These are phyloP conservation scores for Diploptera punctata DNA, from an alignment of 2,888 invertebrate species.

Conservation along the genomic window DNA sequence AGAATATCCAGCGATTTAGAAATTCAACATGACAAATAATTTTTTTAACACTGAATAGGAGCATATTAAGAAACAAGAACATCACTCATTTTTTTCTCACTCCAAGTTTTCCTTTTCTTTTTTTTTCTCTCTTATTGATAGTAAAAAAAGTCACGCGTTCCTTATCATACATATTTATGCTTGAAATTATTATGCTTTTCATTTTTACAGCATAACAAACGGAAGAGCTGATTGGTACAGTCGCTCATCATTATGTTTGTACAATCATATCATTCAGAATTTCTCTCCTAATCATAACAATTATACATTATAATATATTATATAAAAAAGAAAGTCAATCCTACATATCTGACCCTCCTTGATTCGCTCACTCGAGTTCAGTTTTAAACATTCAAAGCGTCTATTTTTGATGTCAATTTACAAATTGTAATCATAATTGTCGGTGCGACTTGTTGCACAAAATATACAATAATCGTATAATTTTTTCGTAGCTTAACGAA, in stretches of 20 bases:
- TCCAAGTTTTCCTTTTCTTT: slow-evolving; percentile 6
- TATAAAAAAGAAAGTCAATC: slow-evolving; percentile 37
- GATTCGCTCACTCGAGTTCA: slow-evolving; percentile 27
- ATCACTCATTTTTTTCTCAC: slow-evolving; percentile 4
- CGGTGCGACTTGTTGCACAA: slow-evolving; percentile 38
- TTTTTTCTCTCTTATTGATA: slow-evolving; percentile 6
- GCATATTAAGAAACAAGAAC: slow-evolving; percentile 39
- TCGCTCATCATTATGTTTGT: slow-evolving; percentile 13
- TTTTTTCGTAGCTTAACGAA: slow-evolving; percentile 33
- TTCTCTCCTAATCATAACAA: slow-evolving; percentile 30
- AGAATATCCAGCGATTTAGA: slow-evolving; percentile 40
- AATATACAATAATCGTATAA: slow-evolving; percentile 40
- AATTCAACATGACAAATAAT: slow-evolving; percentile 43
- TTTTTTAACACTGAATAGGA: slow-evolving; percentile 40
- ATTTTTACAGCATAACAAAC: slow-evolving; percentile 35
- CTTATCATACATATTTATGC: not conserved
- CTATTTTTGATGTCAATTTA: slow-evolving; percentile 43
- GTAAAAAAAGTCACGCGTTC: slow-evolving; percentile 28
- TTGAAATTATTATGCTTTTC: slow-evolving; percentile 23
- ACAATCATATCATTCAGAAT: slow-evolving; percentile 27
- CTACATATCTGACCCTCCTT: slow-evolving; percentile 32
- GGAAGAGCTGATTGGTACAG: slow-evolving; percentile 36
- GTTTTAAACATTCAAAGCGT: slow-evolving; percentile 44
- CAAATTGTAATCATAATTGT: slow-evolving; percentile 43
- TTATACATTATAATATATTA: slow-evolving; percentile 37